These are phyloP conservation scores for Arizona elegans DNA, from an alignment of 2,113 vertebrate genomes.

Conservation along the genomic window DNA sequence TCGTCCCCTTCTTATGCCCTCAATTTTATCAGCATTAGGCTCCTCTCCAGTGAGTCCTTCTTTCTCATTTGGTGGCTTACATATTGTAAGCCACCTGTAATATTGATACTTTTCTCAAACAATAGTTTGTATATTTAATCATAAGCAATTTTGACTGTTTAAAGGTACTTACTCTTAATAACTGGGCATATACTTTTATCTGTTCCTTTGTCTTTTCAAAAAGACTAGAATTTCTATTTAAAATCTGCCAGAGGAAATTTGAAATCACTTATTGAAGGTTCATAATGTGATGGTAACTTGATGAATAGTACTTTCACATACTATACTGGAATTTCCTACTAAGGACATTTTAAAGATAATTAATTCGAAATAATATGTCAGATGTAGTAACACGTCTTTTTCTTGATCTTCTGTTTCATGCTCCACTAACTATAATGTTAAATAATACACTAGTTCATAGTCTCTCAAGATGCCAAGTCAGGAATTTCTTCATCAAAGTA, in stretches of 20 bases:
- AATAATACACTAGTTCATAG: background rate
- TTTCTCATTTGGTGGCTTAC: too few species aligned
- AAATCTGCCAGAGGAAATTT: background rate
- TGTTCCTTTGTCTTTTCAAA: background rate
- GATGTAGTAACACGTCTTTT: background rate
- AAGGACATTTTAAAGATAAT: background rate
- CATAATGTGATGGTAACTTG: background rate
- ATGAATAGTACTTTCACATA: background rate
- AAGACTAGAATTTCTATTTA: background rate
- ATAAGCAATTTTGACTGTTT: background rate
- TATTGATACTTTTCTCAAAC: background rate
- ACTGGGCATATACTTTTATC: background rate
- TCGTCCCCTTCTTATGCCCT: too few species aligned
- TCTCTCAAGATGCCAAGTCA: background rate
- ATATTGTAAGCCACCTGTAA: background rate
- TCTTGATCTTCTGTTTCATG: constrained; percentile 7
- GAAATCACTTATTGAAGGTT: background rate
- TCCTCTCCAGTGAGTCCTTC: too few species aligned
- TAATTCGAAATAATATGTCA: background rate
- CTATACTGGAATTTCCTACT: background rate
- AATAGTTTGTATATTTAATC: background rate
- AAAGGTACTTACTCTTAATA: background rate
- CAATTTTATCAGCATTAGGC: too few species aligned
- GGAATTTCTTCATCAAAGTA: background rate
- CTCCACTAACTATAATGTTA: background rate